Evolutionary conservation across 2,888 invertebrate genomes (phyloP).

Genomic region (Ganaspis brasiliensis): DNA sequence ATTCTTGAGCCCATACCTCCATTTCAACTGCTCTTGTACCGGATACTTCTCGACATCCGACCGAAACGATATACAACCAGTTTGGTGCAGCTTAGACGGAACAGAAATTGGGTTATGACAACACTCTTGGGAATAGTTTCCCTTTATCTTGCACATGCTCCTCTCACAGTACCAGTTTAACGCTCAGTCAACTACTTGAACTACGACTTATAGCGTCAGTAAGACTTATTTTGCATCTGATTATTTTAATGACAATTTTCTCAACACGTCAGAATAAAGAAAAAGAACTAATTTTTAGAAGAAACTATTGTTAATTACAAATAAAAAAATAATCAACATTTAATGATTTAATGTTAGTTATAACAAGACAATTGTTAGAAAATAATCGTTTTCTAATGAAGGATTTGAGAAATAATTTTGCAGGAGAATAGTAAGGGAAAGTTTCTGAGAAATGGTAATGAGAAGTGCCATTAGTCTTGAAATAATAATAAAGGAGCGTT

Average conservation of each 20-base stretch:
- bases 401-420: not conserved
- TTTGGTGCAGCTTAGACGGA: slow-evolving; percentile 66
- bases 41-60: slow-evolving; percentile 36
- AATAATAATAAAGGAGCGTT: slow-evolving; percentile 57
- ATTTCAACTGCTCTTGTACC: slow-evolving; percentile 15
- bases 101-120: slow-evolving; percentile 76
- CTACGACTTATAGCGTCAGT: not conserved
- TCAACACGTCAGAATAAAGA: too few relatives aligned
- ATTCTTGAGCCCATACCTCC: not conserved
- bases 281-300: too few relatives aligned
- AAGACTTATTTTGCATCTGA: not conserved
- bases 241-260: not conserved
- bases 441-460: slow-evolving; percentile 60
- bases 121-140: slow-evolving; percentile 74
- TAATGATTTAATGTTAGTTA: not conserved
- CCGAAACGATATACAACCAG: slow-evolving; percentile 69
- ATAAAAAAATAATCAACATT: not conserved
- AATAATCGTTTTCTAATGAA: too few relatives aligned
- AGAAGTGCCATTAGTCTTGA: slow-evolving; percentile 61
- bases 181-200: slow-evolving; percentile 20
- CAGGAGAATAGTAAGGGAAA: not conserved
- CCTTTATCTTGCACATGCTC: slow-evolving; percentile 73
- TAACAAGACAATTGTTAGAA: too few relatives aligned
- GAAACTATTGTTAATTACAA: too few relatives aligned
- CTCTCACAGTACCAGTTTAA: slow-evolving; percentile 43